Base-by-base conservation (phyloP, 2,797 vertebrate genomes). In the Megaceryle alcyon region DNA sequence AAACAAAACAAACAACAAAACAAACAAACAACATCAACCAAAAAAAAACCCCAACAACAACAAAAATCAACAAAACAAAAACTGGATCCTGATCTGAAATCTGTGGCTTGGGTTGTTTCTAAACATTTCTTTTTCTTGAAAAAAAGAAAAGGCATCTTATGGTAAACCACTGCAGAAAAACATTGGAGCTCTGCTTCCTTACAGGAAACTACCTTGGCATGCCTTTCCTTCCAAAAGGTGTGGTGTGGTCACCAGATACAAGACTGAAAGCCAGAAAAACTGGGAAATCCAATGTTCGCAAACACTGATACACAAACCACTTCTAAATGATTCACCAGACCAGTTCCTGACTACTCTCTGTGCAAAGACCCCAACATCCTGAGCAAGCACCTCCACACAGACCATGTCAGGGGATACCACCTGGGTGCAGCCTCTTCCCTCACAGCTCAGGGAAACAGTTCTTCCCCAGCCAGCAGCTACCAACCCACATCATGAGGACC, bases 341-440 rank as follows among this genome's bases (percentile, higher is more conserved):
- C 61, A 28, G 29, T 22, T 81, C 29, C 35, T 7, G 25, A 2
- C 26, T 33, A 28, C n/a, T 82, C n/a, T 82, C 56, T 43, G 9
- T 2, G 29, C 11, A 22, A 64, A 44, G 22, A 33, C 10, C 6
- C 28, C 1, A 2, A 35, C 11, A 5, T 11, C 15, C 16, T 17
- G 8, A 82, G 70, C 33, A 37, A 59, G 59, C 9, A 25, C 1
- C 37, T 46, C 28, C 54, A 35, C 0, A 0, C 29, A 51, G 14
- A 25, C 28, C 0, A 0, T 0, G 10, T 9, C 19, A 29, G 51
- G 29, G 14, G 33, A 41, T 31, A 28, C 3, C 0, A 0, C 1
- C 21, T 29, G 31, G 9, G 9, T 39, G 28, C 71, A 83, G 31
- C 23, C 25, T 57, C 59, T 66, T 66, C 21, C 22, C 35, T 23